Evolutionary conservation across 2,797 vertebrate genomes (phyloP).

Genomic region (Melopsittacus undulatus): DNA sequence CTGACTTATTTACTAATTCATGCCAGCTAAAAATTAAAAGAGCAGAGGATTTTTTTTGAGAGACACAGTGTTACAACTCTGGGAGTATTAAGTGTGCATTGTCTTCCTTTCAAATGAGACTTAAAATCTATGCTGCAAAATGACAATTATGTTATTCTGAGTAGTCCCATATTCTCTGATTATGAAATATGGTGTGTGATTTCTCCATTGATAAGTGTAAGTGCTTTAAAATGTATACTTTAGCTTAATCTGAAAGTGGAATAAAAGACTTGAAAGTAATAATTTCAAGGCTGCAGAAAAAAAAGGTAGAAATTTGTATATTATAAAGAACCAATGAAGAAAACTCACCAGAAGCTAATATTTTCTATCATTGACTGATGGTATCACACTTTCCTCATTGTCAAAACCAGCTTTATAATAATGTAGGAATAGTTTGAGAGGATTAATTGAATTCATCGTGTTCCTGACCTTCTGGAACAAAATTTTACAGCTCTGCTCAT

Average conservation of each 20-base stretch:
- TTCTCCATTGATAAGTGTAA: background rate
- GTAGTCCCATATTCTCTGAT: background rate
- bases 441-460: conserved; percentile 30
- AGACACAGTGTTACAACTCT: background rate
- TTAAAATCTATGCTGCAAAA: background rate
- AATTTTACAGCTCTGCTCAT: conserved; percentile 17
- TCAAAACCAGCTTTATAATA: conserved; percentile 15
- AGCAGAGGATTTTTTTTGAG: background rate
- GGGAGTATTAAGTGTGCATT: background rate
- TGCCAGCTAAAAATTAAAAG: conserved; percentile 19
- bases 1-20: conserved; percentile 29
- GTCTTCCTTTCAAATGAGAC: background rate
- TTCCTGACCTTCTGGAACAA: conserved; percentile 35
- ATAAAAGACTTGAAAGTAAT: background rate
- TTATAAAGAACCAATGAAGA: background rate
- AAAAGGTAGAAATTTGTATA: background rate
- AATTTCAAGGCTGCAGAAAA: background rate
- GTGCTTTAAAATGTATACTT: background rate
- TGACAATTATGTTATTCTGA: background rate
- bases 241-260: background rate
- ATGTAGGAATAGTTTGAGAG: background rate
- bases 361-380: background rate
- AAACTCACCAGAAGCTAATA: background rate
- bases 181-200: background rate
- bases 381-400: background rate